phyloP scores from a whole-genome alignment of 2,888 invertebrate genomes.

The Sarcophaga subvicina region DNA sequence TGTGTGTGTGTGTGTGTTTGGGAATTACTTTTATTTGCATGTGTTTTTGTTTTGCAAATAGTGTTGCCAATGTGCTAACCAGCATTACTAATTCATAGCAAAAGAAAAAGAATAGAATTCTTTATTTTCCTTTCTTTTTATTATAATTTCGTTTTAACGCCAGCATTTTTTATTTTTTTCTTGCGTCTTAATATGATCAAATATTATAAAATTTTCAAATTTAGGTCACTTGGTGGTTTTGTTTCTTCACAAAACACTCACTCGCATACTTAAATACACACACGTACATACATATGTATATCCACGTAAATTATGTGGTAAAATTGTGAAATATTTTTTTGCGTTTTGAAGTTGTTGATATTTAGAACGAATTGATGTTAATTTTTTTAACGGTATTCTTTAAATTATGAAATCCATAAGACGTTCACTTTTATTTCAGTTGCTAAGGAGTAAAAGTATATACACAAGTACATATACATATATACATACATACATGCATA shows the following conservation, averaged over 20 bases:
- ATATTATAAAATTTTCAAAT: constrained; percentile 53
- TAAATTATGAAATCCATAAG: neutral
- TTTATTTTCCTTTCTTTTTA: constrained; percentile 1
- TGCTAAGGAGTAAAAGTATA: neutral
- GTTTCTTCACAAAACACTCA: too few relatives aligned
- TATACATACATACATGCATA: too few relatives aligned
- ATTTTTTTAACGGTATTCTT: neutral
- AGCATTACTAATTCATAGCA: constrained; percentile 3
- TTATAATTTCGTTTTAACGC: neutral
- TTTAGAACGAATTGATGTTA: constrained; percentile 21
- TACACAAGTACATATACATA: too few relatives aligned
- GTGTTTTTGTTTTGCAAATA: constrained; percentile 2
- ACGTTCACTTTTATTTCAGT: neutral
- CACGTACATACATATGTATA: neutral
- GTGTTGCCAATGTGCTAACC: constrained; percentile 1
- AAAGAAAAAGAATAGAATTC: constrained; percentile 12
- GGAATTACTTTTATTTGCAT: neutral
- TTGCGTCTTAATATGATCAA: neutral
- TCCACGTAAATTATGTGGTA: constrained; percentile 27
- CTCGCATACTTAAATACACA: too few relatives aligned
- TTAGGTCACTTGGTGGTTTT: constrained; percentile 37
- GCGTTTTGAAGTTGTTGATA: neutral
- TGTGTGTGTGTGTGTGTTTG: neutral
- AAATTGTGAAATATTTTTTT: constrained; percentile 31
- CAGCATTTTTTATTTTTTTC: neutral